phyloP scores from a whole-genome alignment of 2,797 vertebrate genomes.

The Sebastes trivittatus region DNA sequence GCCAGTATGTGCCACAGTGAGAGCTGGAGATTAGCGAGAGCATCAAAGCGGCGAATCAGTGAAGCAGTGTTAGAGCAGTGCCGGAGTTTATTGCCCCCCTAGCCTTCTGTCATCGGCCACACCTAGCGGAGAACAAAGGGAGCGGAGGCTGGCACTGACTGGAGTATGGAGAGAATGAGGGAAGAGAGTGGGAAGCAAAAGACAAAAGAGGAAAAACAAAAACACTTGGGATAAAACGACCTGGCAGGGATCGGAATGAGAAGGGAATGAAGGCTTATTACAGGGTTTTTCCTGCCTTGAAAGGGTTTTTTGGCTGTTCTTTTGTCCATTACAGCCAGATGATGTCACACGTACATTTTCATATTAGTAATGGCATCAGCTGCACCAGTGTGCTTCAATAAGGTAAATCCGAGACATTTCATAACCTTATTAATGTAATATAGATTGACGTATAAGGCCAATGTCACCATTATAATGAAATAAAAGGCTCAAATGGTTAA shows the following conservation, averaged over 20 bases:
- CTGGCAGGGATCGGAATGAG: constrained; percentile 30
- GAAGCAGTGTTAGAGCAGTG: constrained; percentile 32
- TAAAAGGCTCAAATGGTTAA: not conserved
- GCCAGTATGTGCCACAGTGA: constrained; percentile 65
- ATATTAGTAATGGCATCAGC: constrained; percentile 23
- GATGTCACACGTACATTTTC: constrained; percentile 45
- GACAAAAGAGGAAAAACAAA: constrained; percentile 44
- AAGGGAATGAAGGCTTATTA: constrained; percentile 39
- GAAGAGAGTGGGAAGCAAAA: constrained; percentile 39
- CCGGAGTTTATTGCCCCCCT: constrained; percentile 60
- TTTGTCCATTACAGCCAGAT: constrained; percentile 31
- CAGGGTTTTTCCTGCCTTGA: constrained; percentile 38
- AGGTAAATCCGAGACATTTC: constrained; percentile 23
- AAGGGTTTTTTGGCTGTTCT: constrained; percentile 14
- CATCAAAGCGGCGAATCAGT: constrained; percentile 53
- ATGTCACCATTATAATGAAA: not conserved
- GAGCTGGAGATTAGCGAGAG: constrained; percentile 54
- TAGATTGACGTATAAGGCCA: not conserved
- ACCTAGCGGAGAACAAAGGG: constrained; percentile 71
- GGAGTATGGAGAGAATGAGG: constrained; percentile 34
- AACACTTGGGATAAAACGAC: constrained; percentile 29
- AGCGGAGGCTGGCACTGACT: constrained; percentile 64
- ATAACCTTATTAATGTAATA: constrained; percentile 10
- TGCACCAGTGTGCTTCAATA: not conserved
- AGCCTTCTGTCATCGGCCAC: constrained; percentile 65